Percentiles rank a stretch among this genome's conserved stretches.
Conservation (phyloP, 2,888 invertebrate species). For the Petrolisthes cinctipes region DNA sequence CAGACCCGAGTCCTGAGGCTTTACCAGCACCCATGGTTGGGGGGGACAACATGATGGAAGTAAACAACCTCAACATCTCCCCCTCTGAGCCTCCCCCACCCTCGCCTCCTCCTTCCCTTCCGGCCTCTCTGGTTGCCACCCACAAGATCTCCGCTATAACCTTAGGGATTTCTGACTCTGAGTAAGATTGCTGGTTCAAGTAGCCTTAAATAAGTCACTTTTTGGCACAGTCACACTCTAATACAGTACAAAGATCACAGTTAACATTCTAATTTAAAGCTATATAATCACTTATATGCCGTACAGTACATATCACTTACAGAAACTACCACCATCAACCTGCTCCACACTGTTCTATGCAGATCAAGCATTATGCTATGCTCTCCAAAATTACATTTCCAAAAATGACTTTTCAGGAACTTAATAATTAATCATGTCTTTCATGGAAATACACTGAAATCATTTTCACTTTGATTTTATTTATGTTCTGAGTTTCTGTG, state of each 20-base stretch:
- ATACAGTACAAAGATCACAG: not conserved
- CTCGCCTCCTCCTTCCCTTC: slow-evolving; percentile 58
- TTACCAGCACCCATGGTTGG: slow-evolving; percentile 59
- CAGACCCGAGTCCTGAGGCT: slow-evolving; percentile 64
- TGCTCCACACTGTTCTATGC: too few relatives aligned
- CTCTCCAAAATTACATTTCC: too few relatives aligned
- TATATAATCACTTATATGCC: too few relatives aligned
- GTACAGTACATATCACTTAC: too few relatives aligned
- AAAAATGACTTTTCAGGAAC: too few relatives aligned
- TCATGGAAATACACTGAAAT: too few relatives aligned
- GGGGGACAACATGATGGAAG: slow-evolving; percentile 45
- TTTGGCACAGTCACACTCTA: not conserved
- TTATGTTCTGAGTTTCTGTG: too few relatives aligned
- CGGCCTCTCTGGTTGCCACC: slow-evolving; percentile 58
- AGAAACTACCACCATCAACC: too few relatives aligned
- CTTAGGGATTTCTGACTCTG: slow-evolving; percentile 63
- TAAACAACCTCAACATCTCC: slow-evolving; percentile 61
- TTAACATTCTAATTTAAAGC: not conserved
- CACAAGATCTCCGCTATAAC: slow-evolving; percentile 62
- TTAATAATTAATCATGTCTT: too few relatives aligned
- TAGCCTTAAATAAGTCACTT: not conserved
- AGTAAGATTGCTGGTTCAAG: slow-evolving; percentile 54
- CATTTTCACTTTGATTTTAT: too few relatives aligned
- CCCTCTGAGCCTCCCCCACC: slow-evolving; percentile 61
- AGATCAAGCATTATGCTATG: too few relatives aligned